phyloP scores from a whole-genome alignment of 1,140 invertebrate species.

The Drosophila bocqueti region DNA sequence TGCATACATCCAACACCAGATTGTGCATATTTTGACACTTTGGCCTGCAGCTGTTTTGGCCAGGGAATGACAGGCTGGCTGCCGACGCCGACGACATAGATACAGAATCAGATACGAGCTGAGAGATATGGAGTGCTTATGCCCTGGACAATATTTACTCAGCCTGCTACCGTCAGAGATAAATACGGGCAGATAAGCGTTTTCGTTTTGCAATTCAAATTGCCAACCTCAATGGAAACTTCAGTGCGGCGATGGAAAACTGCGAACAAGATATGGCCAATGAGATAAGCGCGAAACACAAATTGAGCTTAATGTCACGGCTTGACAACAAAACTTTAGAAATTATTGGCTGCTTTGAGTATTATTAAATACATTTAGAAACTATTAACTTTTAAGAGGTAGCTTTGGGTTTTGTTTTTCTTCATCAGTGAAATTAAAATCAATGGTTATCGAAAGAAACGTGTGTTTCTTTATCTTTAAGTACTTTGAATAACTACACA shows the following conservation, averaged over 20 bases:
- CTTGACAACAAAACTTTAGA: not conserved
- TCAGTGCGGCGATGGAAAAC: conserved; percentile 35
- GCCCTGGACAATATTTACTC: conserved; percentile 29
- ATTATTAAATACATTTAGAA: not conserved
- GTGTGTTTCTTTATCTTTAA: not conserved
- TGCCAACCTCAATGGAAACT: conserved; percentile 43
- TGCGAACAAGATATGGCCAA: conserved; percentile 40
- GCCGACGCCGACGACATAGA: conserved; percentile 16
- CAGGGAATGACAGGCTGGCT: conserved; percentile 11
- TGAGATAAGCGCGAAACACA: conserved; percentile 50
- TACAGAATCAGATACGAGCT: conserved; percentile 35
- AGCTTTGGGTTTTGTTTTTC: too few species aligned
- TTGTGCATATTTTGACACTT: conserved; percentile 37
- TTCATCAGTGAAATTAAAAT: not conserved
- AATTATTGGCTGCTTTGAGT: not conserved
- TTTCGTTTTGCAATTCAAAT: conserved; percentile 70
- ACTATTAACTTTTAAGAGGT: not conserved
- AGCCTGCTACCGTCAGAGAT: conserved; percentile 62
- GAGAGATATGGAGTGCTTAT: conserved; percentile 24
- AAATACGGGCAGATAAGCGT: conserved; percentile 46
- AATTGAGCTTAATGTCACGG: conserved; percentile 56
- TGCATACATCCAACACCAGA: conserved; percentile 59
- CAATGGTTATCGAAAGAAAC: not conserved
- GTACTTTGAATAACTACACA: not conserved
- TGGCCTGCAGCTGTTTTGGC: conserved; percentile 36